Conservation (phyloP, 2,888 invertebrate species). For the Gonocerus acuteangulatus region DNA sequence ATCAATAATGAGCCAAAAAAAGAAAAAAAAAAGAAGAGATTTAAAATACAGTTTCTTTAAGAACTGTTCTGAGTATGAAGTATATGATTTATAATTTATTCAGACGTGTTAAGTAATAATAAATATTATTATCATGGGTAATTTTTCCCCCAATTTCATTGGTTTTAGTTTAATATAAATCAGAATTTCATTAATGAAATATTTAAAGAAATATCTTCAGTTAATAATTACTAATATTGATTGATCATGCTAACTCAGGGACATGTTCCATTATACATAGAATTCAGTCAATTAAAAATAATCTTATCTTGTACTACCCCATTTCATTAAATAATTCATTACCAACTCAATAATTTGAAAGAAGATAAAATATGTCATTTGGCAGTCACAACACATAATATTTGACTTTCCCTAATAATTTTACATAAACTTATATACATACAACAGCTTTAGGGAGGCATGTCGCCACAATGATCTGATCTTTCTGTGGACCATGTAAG, state of each 20-base stretch:
- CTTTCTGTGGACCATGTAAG: constrained; percentile 40
- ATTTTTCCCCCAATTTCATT: too few relatives aligned
- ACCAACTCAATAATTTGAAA: neutral
- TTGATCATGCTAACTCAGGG: neutral
- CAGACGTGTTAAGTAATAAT: too few relatives aligned
- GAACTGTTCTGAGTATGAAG: too few relatives aligned
- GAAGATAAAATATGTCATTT: neutral
- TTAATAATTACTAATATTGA: neutral
- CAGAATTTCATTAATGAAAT: neutral
- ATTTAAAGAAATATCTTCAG: neutral
- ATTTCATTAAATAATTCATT: neutral
- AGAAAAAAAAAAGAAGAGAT: too few relatives aligned
- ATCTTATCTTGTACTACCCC: too few relatives aligned
- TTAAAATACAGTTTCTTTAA: too few relatives aligned
- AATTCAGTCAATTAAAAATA: too few relatives aligned
- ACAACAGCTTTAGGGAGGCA: constrained; percentile 26
- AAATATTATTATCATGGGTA: too few relatives aligned
- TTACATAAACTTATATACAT: neutral
- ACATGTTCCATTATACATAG: neutral
- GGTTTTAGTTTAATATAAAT: neutral
- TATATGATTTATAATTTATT: too few relatives aligned
- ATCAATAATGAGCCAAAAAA: too few relatives aligned
- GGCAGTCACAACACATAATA: neutral
- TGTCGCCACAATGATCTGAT: constrained; percentile 34
- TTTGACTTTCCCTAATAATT: neutral